Conservation (phyloP, 2,113 vertebrate species). For the Gambusia affinis region DNA sequence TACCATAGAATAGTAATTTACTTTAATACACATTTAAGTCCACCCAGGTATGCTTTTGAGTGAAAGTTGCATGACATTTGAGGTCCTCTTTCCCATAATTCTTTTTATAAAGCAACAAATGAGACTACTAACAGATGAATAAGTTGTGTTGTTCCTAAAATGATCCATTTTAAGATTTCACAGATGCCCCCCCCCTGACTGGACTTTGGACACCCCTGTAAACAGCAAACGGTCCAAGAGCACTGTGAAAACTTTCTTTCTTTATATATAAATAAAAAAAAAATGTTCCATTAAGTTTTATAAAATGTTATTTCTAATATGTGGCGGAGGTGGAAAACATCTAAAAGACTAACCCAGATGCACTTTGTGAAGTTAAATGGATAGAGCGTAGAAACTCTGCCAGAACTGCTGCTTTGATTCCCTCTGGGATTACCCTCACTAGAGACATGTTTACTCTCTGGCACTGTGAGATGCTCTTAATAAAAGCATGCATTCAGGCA, state of each 20-base stretch:
- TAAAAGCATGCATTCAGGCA: slow-evolving; percentile 21
- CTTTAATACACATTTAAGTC: background rate
- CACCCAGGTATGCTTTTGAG: background rate
- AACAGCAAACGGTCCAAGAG: too few species aligned
- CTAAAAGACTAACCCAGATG: slow-evolving; percentile 20
- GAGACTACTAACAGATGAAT: background rate
- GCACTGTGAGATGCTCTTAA: slow-evolving; percentile 30
- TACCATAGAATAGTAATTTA: background rate
- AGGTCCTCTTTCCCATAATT: background rate
- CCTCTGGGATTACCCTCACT: slow-evolving; percentile 35
- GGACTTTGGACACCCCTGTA: too few species aligned
- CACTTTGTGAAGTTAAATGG: slow-evolving; percentile 29
- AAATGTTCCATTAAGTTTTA: background rate
- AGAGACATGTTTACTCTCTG: slow-evolving; percentile 32
- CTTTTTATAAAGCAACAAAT: background rate
- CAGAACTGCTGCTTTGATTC: slow-evolving; percentile 45
- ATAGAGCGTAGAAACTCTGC: slow-evolving; percentile 20
- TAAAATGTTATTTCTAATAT: background rate
- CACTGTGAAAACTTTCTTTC: background rate
- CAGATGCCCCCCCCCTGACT: too few species aligned
- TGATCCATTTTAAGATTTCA: background rate
- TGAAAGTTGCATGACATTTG: too few species aligned
- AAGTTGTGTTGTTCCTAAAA: background rate
- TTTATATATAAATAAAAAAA: background rate
- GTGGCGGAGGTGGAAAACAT: background rate